Percentiles rank a stretch among this genome's conserved stretches.
Evolutionary conservation across 2,888 invertebrate genomes (phyloP).

Genomic region (Amphipoea oculea): DNA sequence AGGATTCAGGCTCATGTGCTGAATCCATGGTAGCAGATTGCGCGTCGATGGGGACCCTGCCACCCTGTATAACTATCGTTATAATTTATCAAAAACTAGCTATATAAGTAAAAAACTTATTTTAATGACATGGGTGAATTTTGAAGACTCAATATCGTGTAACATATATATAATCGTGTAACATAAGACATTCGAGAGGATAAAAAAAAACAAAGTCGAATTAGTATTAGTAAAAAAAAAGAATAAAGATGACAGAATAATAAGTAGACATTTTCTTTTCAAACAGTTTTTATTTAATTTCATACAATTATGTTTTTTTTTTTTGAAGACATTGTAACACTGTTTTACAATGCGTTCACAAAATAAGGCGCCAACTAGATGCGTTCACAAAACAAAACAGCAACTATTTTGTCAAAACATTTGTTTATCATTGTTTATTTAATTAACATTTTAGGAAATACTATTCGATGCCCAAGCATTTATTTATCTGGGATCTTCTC

Average conservation of each 20-base stretch:
- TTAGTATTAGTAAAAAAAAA: no score
- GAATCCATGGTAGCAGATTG: no score
- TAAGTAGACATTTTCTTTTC: not conserved
- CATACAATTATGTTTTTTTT: not conserved
- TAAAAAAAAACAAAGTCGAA: not conserved
- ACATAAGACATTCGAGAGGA: no score
- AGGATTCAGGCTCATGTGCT: no score
- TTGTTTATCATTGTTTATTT: not conserved
- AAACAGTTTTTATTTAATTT: not conserved
- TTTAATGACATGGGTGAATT: not conserved
- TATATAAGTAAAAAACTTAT: not conserved
- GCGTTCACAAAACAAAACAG: constrained; percentile 20
- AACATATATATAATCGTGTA: no score
- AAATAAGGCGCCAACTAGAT: not conserved
- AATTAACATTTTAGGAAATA: not conserved
- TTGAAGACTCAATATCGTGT: not conserved
- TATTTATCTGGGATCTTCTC: not conserved
- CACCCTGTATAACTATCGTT: not conserved
- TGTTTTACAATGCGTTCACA: constrained; percentile 28
- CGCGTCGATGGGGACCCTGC: no score
- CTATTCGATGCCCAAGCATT: not conserved
- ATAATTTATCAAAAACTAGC: not conserved
- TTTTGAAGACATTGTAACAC: constrained; percentile 31
- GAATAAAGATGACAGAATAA: not conserved
- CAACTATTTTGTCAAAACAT: not conserved